Base-by-base conservation (phyloP, 2,113 vertebrate genomes). In the Forbesichthys papilliferus region DNA sequence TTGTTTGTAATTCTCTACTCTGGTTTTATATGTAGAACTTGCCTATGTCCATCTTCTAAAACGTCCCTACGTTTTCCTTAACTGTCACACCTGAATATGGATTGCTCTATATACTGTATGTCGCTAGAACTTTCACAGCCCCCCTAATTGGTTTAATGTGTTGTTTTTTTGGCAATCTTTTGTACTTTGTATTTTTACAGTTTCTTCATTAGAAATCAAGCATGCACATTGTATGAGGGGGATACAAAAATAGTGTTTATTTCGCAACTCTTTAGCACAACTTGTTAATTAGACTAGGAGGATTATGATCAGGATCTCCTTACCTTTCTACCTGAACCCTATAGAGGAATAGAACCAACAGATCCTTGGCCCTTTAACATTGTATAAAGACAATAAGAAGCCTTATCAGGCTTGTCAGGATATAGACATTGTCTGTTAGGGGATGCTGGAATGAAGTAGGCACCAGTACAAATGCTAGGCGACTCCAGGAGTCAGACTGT, bases 71-170 rank as follows among this genome's bases (percentile, higher is more conserved):
- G 10, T 33, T 34, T 10, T 11, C 11, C 16, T 20, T 20, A 56
- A 18, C 9, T 9, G 8, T 18, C 54, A 9, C 9, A 5, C 36
- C 36, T 42, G 36, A 42, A 42, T 42, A 42, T 42, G 36, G 36
- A 42, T 42, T 42, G 36, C 36, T 42, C 3, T 42, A 42, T 42
- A 7, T 8, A 27, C 27, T 27, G 27, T 27, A 8, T 42, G 36
- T 42, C 36, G 79, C 61, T 71, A 33, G 70, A 80, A 78, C 84
- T 75, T 80, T 59, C 49, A 49, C 34, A 3, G 5, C 48, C 18
- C 1, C 10, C 64, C 67, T 27, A 48, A 61, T 80, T 73, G 69
- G 71, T 63, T 68, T 56, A 66, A 61, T 52, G 62, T 69, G 61
- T 72, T 58, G 71, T 64, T 47, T 9, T 9, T 60, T 53, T 27